Conservation (phyloP, 2,888 invertebrate species). For the Leptinotarsa rubiginosa region DNA sequence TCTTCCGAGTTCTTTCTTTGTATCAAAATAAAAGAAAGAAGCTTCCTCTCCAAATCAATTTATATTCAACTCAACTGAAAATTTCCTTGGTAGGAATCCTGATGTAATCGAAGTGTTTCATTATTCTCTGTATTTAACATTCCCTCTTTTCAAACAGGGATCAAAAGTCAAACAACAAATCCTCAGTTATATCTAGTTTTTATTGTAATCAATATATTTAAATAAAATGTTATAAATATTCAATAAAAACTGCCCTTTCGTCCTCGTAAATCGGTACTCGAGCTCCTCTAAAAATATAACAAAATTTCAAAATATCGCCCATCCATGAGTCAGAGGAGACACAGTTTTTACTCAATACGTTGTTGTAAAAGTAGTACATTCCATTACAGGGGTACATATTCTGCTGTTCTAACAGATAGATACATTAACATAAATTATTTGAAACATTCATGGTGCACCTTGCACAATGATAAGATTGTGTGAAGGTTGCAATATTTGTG, state of each 20-base stretch:
- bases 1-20: too few species aligned
- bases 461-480: slow-evolving; percentile 40
- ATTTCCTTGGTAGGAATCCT: too few species aligned
- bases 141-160: too few species aligned
- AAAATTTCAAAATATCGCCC: slow-evolving; percentile 38
- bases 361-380: slow-evolving; percentile 17
- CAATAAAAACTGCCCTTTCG: slow-evolving; percentile 33
- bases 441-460: slow-evolving; percentile 47
- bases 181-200: slow-evolving; percentile 30
- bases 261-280: slow-evolving; percentile 23
- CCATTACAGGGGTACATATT: slow-evolving; percentile 34
- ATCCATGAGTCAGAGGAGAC: slow-evolving; percentile 27
- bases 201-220: slow-evolving; percentile 37
- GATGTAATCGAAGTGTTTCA: too few species aligned
- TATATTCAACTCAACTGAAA: too few species aligned
- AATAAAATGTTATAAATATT: slow-evolving; percentile 37
- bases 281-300: slow-evolving; percentile 33
- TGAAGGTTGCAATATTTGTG: background rate
- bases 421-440: slow-evolving; percentile 43
- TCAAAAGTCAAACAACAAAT: slow-evolving; percentile 23
- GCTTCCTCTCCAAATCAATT: too few species aligned
- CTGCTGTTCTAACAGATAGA: slow-evolving; percentile 40
- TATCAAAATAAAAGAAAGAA: too few species aligned
- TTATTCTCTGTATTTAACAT: too few species aligned
- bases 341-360: slow-evolving; percentile 31